These are phyloP conservation scores for Myotis pilosus DNA, from an alignment of 2,797 vertebrate genomes.

Conservation along the genomic window DNA sequence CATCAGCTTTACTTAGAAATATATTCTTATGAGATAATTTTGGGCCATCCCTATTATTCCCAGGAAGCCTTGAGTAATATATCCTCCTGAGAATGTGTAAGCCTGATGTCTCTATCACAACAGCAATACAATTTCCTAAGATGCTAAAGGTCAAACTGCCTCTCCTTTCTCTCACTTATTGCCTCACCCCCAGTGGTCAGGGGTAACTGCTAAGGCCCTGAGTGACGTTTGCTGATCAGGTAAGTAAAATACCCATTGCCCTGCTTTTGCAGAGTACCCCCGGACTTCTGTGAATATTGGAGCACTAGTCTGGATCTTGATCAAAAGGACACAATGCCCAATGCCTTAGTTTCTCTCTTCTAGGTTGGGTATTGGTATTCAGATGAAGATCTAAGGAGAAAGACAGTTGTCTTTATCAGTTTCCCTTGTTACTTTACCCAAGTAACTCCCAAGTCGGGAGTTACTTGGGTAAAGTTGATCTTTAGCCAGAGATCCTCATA, in stretches of 20 bases:
- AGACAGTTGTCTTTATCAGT: background rate
- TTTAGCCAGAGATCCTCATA: background rate
- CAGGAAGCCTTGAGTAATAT: background rate
- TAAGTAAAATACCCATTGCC: background rate
- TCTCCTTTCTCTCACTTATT: background rate
- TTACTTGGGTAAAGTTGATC: background rate
- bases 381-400: background rate
- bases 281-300: background rate
- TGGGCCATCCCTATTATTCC: background rate
- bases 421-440: background rate
- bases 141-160: background rate
- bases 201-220: background rate
- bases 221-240: background rate
- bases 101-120: background rate
- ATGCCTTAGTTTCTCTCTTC: background rate
- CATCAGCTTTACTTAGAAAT: background rate
- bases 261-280: background rate
- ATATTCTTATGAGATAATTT: background rate
- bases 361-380: background rate
- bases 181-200: rapidly evolving
- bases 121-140: background rate
- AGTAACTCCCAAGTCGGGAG: no score
- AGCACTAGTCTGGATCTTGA: background rate
- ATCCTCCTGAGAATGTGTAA: background rate
- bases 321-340: background rate